A percentile compares a stretch with the other conserved stretches of the same genome.
Conservation (phyloP, 2,113 vertebrate genomes). For the Uria aalge region DNA sequence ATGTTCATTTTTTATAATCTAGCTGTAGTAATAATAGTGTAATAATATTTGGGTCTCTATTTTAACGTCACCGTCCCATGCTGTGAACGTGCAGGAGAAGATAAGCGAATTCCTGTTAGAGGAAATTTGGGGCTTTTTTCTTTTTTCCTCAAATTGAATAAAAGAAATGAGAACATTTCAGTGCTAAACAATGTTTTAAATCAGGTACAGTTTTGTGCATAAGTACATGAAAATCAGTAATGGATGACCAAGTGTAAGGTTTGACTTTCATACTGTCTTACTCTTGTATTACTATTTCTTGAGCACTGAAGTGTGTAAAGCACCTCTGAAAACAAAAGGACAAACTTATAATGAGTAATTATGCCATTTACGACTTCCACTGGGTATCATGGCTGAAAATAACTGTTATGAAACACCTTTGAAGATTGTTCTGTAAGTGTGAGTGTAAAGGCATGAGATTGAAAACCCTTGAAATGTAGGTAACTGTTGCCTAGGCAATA, state of each 20-base stretch:
- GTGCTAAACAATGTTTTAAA: neutral
- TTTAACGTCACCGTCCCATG: neutral
- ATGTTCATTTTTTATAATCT: neutral
- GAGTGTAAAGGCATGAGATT: neutral
- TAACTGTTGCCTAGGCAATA: conserved; percentile 29
- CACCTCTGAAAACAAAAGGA: neutral
- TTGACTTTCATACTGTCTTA: neutral
- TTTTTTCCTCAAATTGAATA: neutral
- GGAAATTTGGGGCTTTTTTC: neutral
- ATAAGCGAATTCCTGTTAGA: neutral
- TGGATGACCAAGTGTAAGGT: neutral
- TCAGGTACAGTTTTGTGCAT: neutral
- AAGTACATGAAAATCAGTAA: neutral
- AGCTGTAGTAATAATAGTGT: neutral
- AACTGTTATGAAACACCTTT: neutral
- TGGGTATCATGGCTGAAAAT: conserved; percentile 1
- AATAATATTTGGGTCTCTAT: neutral
- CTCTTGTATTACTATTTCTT: neutral
- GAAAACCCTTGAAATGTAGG: neutral
- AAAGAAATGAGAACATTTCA: neutral
- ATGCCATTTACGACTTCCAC: neutral
- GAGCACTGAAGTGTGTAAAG: neutral
- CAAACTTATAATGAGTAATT: neutral
- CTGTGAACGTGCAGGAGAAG: neutral
- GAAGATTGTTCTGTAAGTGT: neutral